Base-by-base conservation (phyloP, 2,888 invertebrate genomes). In the Temnothorax rugatulus region DNA sequence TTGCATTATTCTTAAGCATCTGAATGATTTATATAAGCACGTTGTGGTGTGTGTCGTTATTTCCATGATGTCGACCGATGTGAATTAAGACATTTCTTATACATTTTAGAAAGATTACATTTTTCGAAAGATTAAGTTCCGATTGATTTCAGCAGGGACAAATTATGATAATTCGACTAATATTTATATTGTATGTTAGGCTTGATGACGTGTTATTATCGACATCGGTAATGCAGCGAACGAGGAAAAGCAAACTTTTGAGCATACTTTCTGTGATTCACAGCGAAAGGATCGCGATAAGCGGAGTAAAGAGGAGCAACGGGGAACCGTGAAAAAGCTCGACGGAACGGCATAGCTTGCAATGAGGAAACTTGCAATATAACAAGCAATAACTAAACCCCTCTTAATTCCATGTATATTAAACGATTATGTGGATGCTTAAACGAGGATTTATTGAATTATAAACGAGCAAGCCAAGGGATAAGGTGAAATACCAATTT, bases 301-400 rank as follows among this genome's bases (percentile, higher is more conserved):
- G 47, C 38, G 84, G 29, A 29, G 69, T 68, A 71, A 61, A 82
- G 57, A 38, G 59, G 83, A 87, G 84, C 73, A 85, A 74, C n/a
- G 63, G 74, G 15, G 41, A 86, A 82, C 76, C 57, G 34, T 18
- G 71, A 82, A 77, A 69, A 85, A 87, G 87, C 88, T 91, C 90
- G 91, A 90, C 89, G 90, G 88, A 90, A 92, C 91, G 92, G 91
- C 91, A 90, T 90, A 92, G 93, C 92, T 90, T 90, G 90, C 86
- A 90, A 90, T 90, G 92, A 93, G 91, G 90, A 92, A 94, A 94
- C 92, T 94, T 93, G 94, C 94, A 94, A 94, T 94, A 94, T 94
- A 93, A 94, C 91, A 94, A 94, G 94, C 94, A 95, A 94, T 94
- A 94, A 94, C 93, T 94, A 94, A 93, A 92, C 91, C 92, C 92